A percentile compares a stretch with the other conserved stretches of the same genome.
These are phyloP conservation scores for Puntigrus tetrazona DNA, from an alignment of 2,113 vertebrate genomes.

Conservation along the genomic window DNA sequence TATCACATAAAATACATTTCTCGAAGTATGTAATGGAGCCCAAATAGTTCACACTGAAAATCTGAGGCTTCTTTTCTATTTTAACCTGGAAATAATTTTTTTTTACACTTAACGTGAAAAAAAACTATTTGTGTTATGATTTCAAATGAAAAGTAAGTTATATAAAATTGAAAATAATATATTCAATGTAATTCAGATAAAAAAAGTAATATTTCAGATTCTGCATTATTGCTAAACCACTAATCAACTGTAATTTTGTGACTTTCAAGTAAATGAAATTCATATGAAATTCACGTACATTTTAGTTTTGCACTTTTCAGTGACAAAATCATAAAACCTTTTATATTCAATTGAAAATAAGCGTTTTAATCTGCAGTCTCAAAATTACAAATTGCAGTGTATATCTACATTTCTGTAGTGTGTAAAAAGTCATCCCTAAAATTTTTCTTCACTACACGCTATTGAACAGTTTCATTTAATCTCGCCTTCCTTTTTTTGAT, in stretches of 20 bases:
- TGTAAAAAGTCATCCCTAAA: not conserved
- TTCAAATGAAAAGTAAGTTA: not conserved
- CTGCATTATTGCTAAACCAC: too few relatives aligned
- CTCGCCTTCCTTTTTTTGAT: slow-evolving; percentile 23
- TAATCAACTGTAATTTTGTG: too few relatives aligned
- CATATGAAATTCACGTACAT: not conserved
- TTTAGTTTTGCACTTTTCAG: not conserved
- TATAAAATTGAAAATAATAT: not conserved
- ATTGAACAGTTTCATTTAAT: not conserved
- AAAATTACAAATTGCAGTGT: not conserved
- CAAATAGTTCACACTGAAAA: not conserved
- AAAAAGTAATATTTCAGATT: too few relatives aligned
- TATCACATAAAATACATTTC: not conserved
- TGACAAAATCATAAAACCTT: not conserved
- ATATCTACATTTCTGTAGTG: not conserved
- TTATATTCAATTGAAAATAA: not conserved
- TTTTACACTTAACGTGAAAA: not conserved
- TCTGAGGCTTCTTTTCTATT: not conserved
- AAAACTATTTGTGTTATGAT: too few relatives aligned
- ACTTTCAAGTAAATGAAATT: not conserved
- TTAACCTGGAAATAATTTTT: not conserved
- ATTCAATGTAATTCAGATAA: not conserved
- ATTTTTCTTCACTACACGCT: not conserved
- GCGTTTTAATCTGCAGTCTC: not conserved
- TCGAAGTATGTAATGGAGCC: not conserved